Conservation (phyloP, 1,140 invertebrate species). For the Magallana angulata region DNA sequence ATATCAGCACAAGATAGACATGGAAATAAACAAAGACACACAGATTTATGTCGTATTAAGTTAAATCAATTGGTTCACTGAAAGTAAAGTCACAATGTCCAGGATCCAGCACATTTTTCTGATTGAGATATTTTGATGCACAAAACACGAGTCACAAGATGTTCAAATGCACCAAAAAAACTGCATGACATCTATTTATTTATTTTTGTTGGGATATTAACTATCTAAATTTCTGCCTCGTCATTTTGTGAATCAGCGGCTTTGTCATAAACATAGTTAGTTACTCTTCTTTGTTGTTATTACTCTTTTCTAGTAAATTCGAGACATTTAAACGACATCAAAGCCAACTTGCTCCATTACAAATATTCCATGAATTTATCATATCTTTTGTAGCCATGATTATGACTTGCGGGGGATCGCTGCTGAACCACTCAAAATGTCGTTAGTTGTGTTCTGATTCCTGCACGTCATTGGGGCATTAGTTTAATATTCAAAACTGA, state of each 20-base stretch:
- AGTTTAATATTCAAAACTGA: constrained; percentile 5
- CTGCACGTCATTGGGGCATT: not conserved
- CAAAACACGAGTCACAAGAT: no score
- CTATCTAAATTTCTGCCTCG: not conserved
- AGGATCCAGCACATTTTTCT: no score
- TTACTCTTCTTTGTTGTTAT: not conserved
- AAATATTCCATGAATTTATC: not conserved
- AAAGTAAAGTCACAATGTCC: no score
- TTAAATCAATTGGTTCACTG: no score
- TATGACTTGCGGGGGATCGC: not conserved
- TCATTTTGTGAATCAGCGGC: not conserved
- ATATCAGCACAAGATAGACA: no score
- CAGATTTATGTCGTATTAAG: no score
- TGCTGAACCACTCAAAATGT: not conserved
- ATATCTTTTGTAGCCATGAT: not conserved
- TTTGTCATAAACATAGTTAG: not conserved
- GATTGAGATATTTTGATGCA: no score
- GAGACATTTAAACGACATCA: not conserved
- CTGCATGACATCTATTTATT: no score
- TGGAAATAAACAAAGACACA: no score
- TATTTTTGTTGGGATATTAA: no score
- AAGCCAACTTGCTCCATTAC: not conserved
- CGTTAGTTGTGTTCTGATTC: not conserved
- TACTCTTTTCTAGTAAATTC: not conserved
- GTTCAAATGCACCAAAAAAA: no score